phyloP scores from a whole-genome alignment of 2,113 vertebrate genomes.

The Recurvirostra avosetta region DNA sequence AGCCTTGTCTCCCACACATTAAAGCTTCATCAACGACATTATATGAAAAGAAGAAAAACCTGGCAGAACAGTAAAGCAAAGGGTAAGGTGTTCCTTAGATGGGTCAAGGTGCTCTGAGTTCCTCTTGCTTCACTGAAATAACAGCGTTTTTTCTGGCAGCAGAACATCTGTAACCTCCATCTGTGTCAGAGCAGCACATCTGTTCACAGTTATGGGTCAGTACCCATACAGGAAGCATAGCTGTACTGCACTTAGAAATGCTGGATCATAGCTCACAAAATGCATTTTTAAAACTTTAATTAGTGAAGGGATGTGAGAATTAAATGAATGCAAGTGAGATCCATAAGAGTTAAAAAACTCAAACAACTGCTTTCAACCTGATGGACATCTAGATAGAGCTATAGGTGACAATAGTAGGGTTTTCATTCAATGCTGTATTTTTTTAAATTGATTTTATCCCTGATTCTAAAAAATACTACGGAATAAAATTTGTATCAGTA shows the following conservation, averaged over 20 bases:
- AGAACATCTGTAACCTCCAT: constrained; percentile 56
- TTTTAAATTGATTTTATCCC: background rate
- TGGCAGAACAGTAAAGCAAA: constrained; percentile 63
- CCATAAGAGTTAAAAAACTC: constrained; percentile 18
- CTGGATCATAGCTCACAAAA: constrained; percentile 27
- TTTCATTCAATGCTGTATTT: background rate
- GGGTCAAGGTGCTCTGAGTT: constrained; percentile 78
- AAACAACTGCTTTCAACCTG: constrained; percentile 2
- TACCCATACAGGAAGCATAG: constrained; percentile 49
- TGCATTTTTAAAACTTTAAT: constrained; percentile 18
- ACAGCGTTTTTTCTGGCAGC: constrained; percentile 60
- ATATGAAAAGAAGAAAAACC: constrained; percentile 64
- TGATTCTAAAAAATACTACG: background rate
- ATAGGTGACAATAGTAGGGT: background rate
- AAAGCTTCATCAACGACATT: constrained; percentile 47
- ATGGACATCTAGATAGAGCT: background rate
- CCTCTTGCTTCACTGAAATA: constrained; percentile 55
- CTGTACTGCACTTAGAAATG: background rate
- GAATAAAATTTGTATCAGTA: background rate
- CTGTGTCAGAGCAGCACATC: constrained; percentile 60
- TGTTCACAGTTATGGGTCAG: constrained; percentile 73
- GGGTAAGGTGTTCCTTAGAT: constrained; percentile 75
- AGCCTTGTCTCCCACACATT: constrained; percentile 74
- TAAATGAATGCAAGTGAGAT: constrained; percentile 48
- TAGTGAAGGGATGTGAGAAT: constrained; percentile 25